Evolutionary conservation across 2,113 vertebrate species (phyloP).

Genomic region (Leiothrix lutea): DNA sequence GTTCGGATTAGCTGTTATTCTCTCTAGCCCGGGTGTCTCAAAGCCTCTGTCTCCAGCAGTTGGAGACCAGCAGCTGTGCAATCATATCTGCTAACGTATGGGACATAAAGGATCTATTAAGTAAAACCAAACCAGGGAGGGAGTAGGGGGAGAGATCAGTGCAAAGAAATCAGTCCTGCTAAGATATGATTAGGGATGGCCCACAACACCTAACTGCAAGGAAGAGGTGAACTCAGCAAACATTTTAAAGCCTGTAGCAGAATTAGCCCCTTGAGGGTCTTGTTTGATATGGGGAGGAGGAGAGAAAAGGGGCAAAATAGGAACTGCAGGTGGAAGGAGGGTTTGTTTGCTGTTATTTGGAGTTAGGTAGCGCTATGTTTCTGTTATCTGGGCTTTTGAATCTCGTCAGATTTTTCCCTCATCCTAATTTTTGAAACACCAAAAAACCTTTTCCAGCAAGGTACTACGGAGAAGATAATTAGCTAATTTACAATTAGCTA

Average conservation of each 20-base stretch:
- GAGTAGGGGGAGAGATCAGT: not conserved
- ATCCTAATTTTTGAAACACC: slow-evolving; percentile 28
- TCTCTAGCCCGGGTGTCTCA: not conserved
- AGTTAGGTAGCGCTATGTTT: not conserved
- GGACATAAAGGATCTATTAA: slow-evolving; percentile 49
- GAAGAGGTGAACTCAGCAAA: slow-evolving; percentile 48
- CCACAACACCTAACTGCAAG: not conserved
- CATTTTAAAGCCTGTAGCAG: slow-evolving; percentile 17
- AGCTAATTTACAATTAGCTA: slow-evolving; percentile 65
- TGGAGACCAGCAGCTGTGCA: slow-evolving; percentile 44
- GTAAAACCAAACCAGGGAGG: not conserved
- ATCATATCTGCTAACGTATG: slow-evolving; percentile 27
- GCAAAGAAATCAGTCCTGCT: not conserved
- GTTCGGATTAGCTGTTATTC: slow-evolving; percentile 48
- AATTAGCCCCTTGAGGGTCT: not conserved
- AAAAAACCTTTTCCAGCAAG: slow-evolving; percentile 41
- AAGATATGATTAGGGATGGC: slow-evolving; percentile 33
- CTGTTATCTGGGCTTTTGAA: not conserved
- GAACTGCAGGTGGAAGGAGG: not conserved
- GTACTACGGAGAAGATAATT: slow-evolving; percentile 45
- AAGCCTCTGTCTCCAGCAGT: slow-evolving; percentile 39
- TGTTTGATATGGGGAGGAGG: not conserved
- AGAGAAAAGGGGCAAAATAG: not conserved
- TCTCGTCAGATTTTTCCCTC: not conserved
- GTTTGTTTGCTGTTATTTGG: not conserved